phyloP scores from a whole-genome alignment of 2,888 invertebrate species.

The Drosophila subquinaria region DNA sequence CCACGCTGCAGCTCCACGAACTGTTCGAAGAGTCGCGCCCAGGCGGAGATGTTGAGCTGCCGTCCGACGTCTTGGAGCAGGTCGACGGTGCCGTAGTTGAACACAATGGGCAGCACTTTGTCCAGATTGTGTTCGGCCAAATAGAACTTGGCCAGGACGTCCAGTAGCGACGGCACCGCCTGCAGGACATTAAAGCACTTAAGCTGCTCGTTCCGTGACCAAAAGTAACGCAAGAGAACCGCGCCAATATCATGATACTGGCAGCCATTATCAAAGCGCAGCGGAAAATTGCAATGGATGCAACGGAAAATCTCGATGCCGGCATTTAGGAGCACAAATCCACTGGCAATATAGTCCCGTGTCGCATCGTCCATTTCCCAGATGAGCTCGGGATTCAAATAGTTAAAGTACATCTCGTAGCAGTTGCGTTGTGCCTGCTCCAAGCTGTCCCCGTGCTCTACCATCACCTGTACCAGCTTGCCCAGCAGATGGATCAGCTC shows the following conservation, averaged over 20 bases:
- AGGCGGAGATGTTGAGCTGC: slow-evolving; percentile 74
- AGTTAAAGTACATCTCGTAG: slow-evolving; percentile 85
- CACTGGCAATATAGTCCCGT: slow-evolving; percentile 84
- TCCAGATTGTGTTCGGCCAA: slow-evolving; percentile 83
- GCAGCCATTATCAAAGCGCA: slow-evolving; percentile 84
- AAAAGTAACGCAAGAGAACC: slow-evolving; percentile 84
- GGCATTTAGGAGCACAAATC: slow-evolving; percentile 82
- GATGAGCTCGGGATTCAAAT: slow-evolving; percentile 85
- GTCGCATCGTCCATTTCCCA: slow-evolving; percentile 85
- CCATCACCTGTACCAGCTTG: slow-evolving; percentile 83
- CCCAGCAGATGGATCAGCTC: slow-evolving; percentile 83
- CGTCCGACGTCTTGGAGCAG: slow-evolving; percentile 83
- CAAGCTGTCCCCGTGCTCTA: slow-evolving; percentile 83
- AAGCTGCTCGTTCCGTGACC: slow-evolving; percentile 85
- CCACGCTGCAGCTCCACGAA: slow-evolving; percentile 84
- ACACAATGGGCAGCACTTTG: slow-evolving; percentile 84
- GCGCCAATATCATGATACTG: slow-evolving; percentile 84
- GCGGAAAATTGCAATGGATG: slow-evolving; percentile 83
- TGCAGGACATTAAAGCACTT: slow-evolving; percentile 84
- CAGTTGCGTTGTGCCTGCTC: slow-evolving; percentile 83
- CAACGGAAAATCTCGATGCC: slow-evolving; percentile 81
- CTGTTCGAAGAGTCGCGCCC: slow-evolving; percentile 85
- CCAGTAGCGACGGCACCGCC: slow-evolving; percentile 83
- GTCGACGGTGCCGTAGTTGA: slow-evolving; percentile 84
- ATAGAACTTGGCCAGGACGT: slow-evolving; percentile 84